Percentiles rank a stretch among this genome's conserved stretches.
Conservation (phyloP, 1,140 invertebrate genomes). For the Leptestheria dahalacensis region DNA sequence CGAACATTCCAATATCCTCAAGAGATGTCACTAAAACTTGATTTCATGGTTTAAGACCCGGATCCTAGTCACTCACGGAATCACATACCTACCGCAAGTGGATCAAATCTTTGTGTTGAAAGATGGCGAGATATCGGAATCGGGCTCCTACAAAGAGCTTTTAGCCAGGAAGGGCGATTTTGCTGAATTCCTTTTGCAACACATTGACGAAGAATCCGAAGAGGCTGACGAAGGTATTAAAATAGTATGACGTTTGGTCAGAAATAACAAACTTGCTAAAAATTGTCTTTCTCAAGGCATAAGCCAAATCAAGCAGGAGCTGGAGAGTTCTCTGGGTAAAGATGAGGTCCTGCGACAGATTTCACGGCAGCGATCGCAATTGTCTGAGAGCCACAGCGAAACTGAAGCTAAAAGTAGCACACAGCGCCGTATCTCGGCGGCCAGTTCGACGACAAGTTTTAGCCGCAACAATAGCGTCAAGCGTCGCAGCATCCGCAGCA, state of each 20-base stretch:
- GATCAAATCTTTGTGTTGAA: slow-evolving; percentile 76
- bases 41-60: slow-evolving; percentile 38
- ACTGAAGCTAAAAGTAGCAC: no score
- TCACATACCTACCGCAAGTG: slow-evolving; percentile 71
- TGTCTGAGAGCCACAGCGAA: slow-evolving; percentile 19
- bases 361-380: slow-evolving; percentile 19
- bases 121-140: slow-evolving; percentile 66
- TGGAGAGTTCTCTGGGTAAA: slow-evolving; percentile 45
- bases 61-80: slow-evolving; percentile 74
- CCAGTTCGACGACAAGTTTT: background rate
- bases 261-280: background rate
- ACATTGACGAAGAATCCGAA: slow-evolving; percentile 17
- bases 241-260: no score
- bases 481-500: background rate
- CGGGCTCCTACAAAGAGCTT: slow-evolving; percentile 65
- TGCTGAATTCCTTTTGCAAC: slow-evolving; percentile 21
- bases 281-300: slow-evolving; percentile 37
- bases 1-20: background rate
- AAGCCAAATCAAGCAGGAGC: slow-evolving; percentile 53
- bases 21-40: background rate
- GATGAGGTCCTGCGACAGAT: slow-evolving; percentile 32
- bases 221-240: slow-evolving; percentile 13
- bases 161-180: slow-evolving; percentile 45
- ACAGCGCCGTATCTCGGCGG: background rate
- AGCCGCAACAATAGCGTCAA: background rate